Percentiles rank a stretch among this genome's conserved stretches.
These are phyloP conservation scores for Acyrthosiphon pisum DNA, from an alignment of 1,140 invertebrate genomes.

Conservation along the genomic window DNA sequence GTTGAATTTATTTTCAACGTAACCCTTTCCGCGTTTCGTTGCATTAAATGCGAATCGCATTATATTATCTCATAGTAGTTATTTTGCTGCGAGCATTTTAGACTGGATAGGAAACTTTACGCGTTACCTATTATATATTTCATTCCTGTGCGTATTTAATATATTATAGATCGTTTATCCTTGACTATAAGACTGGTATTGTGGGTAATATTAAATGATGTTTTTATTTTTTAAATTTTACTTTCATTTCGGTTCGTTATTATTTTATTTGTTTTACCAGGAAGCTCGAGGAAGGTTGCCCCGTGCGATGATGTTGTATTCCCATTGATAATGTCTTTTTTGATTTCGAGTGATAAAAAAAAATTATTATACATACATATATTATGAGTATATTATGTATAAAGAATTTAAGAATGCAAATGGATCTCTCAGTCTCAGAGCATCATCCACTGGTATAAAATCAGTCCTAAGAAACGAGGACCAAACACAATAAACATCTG, in stretches of 20 bases:
- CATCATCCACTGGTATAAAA: not conserved
- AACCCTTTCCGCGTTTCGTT: not conserved
- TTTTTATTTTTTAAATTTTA: slow-evolving; percentile 7
- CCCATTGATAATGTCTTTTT: not conserved
- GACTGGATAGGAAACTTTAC: not conserved
- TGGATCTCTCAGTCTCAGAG: not conserved
- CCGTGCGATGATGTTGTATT: not conserved
- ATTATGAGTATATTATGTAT: not conserved
- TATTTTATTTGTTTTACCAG: not conserved
- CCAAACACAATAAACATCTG: not conserved
- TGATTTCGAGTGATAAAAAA: not conserved
- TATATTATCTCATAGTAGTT: not conserved
- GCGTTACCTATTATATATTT: not conserved
- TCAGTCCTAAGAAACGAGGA: not conserved
- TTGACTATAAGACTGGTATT: not conserved
- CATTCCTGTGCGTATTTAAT: not conserved
- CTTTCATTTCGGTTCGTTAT: not conserved
- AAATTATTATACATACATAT: not conserved
- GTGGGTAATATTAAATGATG: not conserved
- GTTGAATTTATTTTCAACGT: not conserved
- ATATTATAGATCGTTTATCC: not conserved
- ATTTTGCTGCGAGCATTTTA: slow-evolving; percentile 5
- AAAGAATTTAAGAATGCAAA: not conserved
- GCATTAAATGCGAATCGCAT: not conserved
- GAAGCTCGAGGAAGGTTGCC: slow-evolving; percentile 9